Evolutionary conservation across 2,888 invertebrate genomes (phyloP).

Genomic region (Latheticus oryzae): DNA sequence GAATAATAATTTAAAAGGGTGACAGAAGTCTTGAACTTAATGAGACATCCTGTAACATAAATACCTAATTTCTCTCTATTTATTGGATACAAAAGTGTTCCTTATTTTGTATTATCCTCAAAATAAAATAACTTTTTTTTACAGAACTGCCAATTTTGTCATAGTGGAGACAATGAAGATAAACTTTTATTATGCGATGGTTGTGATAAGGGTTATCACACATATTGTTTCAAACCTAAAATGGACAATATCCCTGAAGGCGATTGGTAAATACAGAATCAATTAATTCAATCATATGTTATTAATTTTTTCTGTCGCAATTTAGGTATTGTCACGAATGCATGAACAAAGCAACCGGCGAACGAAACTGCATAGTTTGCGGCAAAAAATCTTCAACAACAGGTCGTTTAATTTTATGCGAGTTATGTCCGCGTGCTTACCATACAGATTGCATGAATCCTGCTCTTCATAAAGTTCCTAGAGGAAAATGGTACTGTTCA

Average conservation of each 20-base stretch:
- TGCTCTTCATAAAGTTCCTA: constrained; percentile 78
- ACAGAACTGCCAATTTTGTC: constrained; percentile 98
- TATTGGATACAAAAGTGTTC: no score
- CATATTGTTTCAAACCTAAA: constrained; percentile 97
- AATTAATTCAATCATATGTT: no score
- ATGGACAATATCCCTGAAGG: constrained; percentile 98
- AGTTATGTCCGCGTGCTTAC: constrained; percentile 90
- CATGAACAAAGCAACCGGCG: constrained; percentile 92
- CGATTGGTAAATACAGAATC: constrained; percentile 86
- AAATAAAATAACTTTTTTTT: constrained; percentile 54
- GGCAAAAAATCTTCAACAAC: constrained; percentile 74
- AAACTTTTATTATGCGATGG: constrained; percentile 95
- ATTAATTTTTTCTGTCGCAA: no score
- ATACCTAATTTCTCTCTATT: no score
- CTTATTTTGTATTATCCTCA: constrained; percentile 6
- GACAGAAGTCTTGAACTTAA: no score
- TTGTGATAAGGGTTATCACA: constrained; percentile 98
- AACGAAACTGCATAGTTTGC: constrained; percentile 94
- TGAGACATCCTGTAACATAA: no score
- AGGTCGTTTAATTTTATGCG: constrained; percentile 82
- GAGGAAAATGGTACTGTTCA: constrained; percentile 77
- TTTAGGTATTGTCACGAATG: constrained; percentile 93
- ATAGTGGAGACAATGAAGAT: constrained; percentile 95
- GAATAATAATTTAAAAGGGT: no score
- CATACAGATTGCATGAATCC: constrained; percentile 95